These are phyloP conservation scores for Tipula vernalis DNA, from an alignment of 2,888 invertebrate species.

Conservation along the genomic window DNA sequence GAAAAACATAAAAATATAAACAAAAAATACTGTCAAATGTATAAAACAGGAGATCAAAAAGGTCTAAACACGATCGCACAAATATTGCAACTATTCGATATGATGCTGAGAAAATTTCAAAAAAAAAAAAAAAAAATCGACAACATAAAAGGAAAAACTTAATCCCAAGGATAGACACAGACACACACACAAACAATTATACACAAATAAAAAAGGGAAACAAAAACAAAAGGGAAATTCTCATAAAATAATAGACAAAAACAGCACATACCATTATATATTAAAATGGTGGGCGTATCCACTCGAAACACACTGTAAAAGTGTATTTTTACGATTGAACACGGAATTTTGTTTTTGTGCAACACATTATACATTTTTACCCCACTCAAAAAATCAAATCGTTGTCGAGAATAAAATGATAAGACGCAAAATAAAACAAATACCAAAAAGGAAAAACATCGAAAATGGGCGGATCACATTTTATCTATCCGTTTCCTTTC, in stretches of 20 bases:
- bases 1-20: neutral
- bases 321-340: neutral
- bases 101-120: neutral
- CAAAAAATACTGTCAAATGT: neutral
- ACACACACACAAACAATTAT: neutral
- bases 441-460: neutral
- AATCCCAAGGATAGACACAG: slow-evolving; percentile 5
- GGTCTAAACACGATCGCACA: slow-evolving; percentile 12
- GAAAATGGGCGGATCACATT: neutral
- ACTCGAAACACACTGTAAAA: neutral
- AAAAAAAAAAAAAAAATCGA: neutral
- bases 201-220: neutral
- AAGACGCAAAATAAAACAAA: neutral
- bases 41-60: neutral
- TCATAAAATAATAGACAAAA: neutral
- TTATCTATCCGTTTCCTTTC: neutral
- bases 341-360: neutral
- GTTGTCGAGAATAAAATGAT: neutral
- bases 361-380: neutral
- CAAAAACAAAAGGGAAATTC: neutral
- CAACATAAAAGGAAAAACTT: neutral
- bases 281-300: neutral
- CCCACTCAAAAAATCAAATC: neutral
- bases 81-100: slow-evolving; percentile 11
- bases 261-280: neutral